A percentile compares a stretch with the other conserved stretches of the same genome.
phyloP scores from a whole-genome alignment of 2,797 vertebrate genomes.

The Lutjanus argentimaculatus region DNA sequence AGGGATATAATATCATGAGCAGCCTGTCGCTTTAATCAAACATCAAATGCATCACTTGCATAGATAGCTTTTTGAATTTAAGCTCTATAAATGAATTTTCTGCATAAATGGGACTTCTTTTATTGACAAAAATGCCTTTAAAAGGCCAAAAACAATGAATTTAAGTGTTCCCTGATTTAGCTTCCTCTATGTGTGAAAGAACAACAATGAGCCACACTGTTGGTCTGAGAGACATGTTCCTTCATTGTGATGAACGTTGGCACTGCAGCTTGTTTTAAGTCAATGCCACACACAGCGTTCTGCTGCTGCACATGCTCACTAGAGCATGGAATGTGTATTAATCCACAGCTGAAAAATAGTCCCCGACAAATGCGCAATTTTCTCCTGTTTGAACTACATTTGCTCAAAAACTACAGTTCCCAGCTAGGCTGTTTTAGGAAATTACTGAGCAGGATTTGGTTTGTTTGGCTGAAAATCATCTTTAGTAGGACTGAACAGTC shows the following conservation, averaged over 20 bases:
- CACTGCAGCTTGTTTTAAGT: background rate
- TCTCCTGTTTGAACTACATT: background rate
- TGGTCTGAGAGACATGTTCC: too few species aligned
- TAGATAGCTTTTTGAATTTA: background rate
- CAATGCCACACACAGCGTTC: background rate
- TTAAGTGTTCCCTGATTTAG: background rate
- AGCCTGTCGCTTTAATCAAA: background rate
- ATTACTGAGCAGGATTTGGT: background rate
- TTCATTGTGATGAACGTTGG: too few species aligned
- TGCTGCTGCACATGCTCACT: conserved; percentile 1
- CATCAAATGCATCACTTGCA: conserved; percentile 9
- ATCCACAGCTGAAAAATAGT: background rate
- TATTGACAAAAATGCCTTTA: background rate
- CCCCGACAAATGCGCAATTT: too few species aligned
- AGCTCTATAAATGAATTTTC: background rate
- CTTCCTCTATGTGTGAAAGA: too few species aligned
- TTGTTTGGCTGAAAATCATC: background rate
- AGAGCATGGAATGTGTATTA: background rate
- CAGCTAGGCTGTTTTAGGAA: background rate
- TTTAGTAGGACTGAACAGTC: too few species aligned
- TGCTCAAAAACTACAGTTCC: background rate
- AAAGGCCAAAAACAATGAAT: background rate
- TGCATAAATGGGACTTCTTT: background rate
- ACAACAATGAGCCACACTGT: too few species aligned
- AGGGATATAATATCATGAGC: background rate